Evolutionary conservation across 1,140 invertebrate species (phyloP), one percentile per base, ranked within the genome.

Genomic region (Dermatophagoides farinae): DNA sequence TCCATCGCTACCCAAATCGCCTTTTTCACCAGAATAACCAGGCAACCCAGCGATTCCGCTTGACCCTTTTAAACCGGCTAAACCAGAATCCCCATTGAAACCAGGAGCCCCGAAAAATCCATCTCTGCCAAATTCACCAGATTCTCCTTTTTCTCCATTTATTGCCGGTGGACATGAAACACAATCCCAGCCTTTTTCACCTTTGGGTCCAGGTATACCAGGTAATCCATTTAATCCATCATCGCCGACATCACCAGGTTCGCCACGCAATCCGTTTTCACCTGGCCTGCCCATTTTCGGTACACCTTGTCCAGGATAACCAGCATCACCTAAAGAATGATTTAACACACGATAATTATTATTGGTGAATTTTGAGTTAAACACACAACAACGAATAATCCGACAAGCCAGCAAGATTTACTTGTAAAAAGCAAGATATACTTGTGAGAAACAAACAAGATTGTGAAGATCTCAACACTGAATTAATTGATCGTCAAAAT

Each of bases 191-290:
- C 43, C 43, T 44, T 20, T 44, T 44, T 44, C 43, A 44, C 43
- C 43, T 44, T 44, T 44, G 43, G 10, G 2, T 5, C 43, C 43
- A 5, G 43, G 43, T 44, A 20, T 44, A 5, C 47, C 47, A 50
- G 18, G 79, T 50, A 77, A 74, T 14, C 79, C 80, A 37, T 66
- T 64, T 37, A 75, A 72, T 57, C 75, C 85, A 41, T 75, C 70
- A 11, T 75, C 22, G 20, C 64, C 47, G 5, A 23, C 2, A 50
- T 20, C 47, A 20, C 47, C 47, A 1, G 5, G 47, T 20, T 20
- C 20, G 8, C 47, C 47, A 12, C 47, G 47, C 12, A 50, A 25
- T 22, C 47, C 47, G 1, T 1, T 1, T 18, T 50, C 47, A 22
- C 47, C 47, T 4, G 20, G 12, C 12, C 5, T 6, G 8, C 47